phyloP scores from a whole-genome alignment of 2,113 vertebrate species.

The Ciconia maguari region DNA sequence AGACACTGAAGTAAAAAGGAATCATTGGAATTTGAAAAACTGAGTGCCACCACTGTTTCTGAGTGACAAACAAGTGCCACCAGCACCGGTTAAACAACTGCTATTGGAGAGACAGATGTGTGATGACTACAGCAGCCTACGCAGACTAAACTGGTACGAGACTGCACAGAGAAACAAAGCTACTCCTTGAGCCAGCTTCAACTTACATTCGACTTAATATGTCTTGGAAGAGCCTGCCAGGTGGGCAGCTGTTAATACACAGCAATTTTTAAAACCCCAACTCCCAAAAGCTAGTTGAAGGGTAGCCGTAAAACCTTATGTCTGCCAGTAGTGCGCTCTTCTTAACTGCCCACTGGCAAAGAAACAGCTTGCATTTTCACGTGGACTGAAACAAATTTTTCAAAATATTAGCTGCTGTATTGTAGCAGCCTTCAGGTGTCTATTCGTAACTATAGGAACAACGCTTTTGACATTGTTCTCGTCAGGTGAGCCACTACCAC shows the following conservation, averaged over 20 bases:
- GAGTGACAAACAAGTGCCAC: background rate
- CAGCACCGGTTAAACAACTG: background rate
- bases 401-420: background rate
- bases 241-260: background rate
- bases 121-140: background rate
- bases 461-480: accelerated
- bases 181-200: background rate
- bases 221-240: background rate
- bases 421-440: background rate
- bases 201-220: accelerated
- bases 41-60: background rate
- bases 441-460: accelerated
- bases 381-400: background rate
- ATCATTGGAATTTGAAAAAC: accelerated
- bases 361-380: background rate
- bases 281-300: background rate
- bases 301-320: accelerated
- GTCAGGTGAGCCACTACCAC: background rate
- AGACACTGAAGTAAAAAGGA: background rate
- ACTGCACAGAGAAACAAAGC: background rate
- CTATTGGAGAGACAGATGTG: background rate
- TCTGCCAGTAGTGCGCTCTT: accelerated
- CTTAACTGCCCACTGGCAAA: background rate
- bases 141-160: accelerated
- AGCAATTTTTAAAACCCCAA: background rate